Base-by-base conservation (phyloP, 2,113 vertebrate species). In the Etia nguti region DNA sequence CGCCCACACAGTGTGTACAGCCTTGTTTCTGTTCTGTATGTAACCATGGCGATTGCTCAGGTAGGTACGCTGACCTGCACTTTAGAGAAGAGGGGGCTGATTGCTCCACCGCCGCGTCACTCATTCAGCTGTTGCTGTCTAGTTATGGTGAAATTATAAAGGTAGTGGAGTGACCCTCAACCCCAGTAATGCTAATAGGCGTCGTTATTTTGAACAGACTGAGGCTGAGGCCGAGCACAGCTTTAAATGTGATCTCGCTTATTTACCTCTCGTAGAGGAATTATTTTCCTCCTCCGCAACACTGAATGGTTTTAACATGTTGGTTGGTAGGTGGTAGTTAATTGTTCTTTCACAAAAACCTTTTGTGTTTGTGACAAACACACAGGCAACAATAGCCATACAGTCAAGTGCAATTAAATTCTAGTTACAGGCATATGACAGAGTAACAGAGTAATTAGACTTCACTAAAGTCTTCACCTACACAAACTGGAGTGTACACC, bases 31-130 rank as follows among this genome's bases (percentile, higher is more conserved):
- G 59, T 57, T 82, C 86, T 43, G 20, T 34, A 2, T 38, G 94
- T 96, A 87, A 93, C 94, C 93, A 94, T 93, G 93, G 87, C 55
- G 38, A 95, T 41, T 8, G 6, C 80, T 89, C 80, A 90, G 87
- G 90, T 86, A 91, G 79, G 62, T 70, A 54, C 5, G 2, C 22
- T 65, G 89, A 89, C 85, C 90, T 86, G 83, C 75, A 26, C 81
- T 89, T 85, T 10, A 18, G 18, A 83, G 79, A 24, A 79, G 41
- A 70, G 12, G 34, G 60, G 43, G 8, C 15, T 2, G 50, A 77
- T 80, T 9, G 26, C 38, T 82, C 48, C 55, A 10, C 79, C 3
- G 15, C 62, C 8, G 2, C 87, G 38, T 92, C 92, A 73, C 77
- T 86, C 65, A 81, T 81, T 87, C 89, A 85, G 84, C 92, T 85